Conservation (phyloP, 2,113 vertebrate genomes). For the Daubentonia madagascariensis region DNA sequence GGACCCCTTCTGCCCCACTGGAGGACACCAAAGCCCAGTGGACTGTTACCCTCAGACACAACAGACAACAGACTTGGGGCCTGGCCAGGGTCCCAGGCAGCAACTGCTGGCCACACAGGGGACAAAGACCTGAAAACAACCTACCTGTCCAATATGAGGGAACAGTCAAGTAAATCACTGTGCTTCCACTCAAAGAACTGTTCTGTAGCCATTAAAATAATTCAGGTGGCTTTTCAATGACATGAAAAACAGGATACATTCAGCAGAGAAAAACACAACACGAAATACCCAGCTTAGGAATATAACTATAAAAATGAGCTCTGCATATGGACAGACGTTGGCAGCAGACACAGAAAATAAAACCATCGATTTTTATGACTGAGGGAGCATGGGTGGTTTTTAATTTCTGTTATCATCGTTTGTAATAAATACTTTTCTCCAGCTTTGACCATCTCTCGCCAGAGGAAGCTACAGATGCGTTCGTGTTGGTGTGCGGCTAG, state of each 20-base stretch:
- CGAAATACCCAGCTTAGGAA: neutral
- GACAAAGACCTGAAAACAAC: neutral
- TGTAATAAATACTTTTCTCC: conserved; percentile 13
- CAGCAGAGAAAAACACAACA: neutral
- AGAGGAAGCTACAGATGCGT: neutral
- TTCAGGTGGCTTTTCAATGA: neutral
- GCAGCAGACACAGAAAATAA: conserved; percentile 20
- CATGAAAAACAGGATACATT: neutral
- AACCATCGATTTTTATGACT: neutral
- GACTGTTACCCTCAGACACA: neutral
- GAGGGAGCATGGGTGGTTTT: neutral
- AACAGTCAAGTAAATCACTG: neutral
- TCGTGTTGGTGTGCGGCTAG: neutral
- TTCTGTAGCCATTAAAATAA: neutral
- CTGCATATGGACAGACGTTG: neutral
- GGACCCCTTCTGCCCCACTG: neutral
- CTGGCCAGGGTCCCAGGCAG: too few relatives aligned
- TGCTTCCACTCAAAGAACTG: neutral
- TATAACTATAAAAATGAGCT: neutral
- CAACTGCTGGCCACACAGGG: rapidly evolving
- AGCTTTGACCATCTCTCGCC: conserved; percentile 41
- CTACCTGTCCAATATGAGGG: neutral
- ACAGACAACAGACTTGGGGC: neutral
- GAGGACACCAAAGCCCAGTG: rapidly evolving
- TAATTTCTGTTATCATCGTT: conserved; percentile 8